A percentile compares a stretch with the other conserved stretches of the same genome.
Conservation (phyloP, 2,888 invertebrate genomes). For the Trimorus sp. region DNA sequence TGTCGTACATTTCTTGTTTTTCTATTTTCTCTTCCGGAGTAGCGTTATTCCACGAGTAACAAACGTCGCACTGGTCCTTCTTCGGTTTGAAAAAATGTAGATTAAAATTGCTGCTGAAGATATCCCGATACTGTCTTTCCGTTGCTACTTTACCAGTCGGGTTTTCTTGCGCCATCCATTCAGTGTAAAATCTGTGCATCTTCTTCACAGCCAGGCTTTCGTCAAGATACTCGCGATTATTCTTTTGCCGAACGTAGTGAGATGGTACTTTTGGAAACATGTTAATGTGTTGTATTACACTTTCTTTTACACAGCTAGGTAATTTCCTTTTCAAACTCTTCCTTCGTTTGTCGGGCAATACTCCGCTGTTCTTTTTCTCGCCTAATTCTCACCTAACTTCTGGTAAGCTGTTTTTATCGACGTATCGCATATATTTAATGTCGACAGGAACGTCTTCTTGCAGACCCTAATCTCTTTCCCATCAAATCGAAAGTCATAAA, state of each 20-base stretch:
- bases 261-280: slow-evolving; percentile 33
- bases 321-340: slow-evolving; percentile 17
- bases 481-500: background rate
- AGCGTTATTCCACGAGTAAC: slow-evolving; percentile 71
- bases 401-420: slow-evolving; percentile 26
- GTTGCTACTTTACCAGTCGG: slow-evolving; percentile 6
- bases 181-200: too few species aligned
- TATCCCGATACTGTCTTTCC: slow-evolving; percentile 31
- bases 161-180: too few species aligned
- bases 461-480: slow-evolving; percentile 24
- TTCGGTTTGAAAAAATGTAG: slow-evolving; percentile 43
- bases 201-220: too few species aligned
- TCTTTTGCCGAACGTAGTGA: slow-evolving; percentile 29
- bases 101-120: slow-evolving; percentile 23
- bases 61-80: slow-evolving; percentile 74
- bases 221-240: background rate
- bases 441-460: slow-evolving; percentile 33
- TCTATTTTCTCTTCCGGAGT: slow-evolving; percentile 67
- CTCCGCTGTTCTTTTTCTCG: background rate
- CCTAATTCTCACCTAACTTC: slow-evolving; percentile 8
- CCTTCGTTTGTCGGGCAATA: slow-evolving; percentile 24
- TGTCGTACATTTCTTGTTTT: slow-evolving; percentile 66
- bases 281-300: slow-evolving; percentile 25
- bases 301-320: slow-evolving; percentile 16
- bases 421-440: slow-evolving; percentile 21